These are phyloP conservation scores for Tetheella fluctuosa DNA, from an alignment of 2,888 invertebrate species.

Conservation along the genomic window DNA sequence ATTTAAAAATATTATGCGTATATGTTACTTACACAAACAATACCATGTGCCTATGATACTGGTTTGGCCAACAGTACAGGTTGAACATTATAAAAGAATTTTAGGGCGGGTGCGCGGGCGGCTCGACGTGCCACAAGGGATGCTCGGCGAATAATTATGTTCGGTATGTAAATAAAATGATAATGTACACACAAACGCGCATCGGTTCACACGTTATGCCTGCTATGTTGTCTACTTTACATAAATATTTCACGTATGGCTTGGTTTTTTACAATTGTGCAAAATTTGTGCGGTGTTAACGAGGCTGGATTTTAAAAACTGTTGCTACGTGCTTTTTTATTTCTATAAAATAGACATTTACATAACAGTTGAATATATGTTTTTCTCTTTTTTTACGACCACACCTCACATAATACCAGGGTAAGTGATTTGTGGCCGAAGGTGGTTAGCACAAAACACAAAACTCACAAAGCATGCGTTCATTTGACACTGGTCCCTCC, in stretches of 20 bases:
- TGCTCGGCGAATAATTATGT: slow-evolving; percentile 15
- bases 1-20: too few species aligned
- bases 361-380: too few species aligned
- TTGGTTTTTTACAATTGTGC: not conserved
- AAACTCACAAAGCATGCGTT: slow-evolving; percentile 68
- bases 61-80: not conserved
- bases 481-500: slow-evolving; percentile 51
- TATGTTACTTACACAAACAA: not conserved
- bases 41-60: not conserved
- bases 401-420: too few species aligned
- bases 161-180: slow-evolving; percentile 18
- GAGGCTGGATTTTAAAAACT: not conserved
- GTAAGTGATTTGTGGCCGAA: too few species aligned
- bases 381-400: too few species aligned
- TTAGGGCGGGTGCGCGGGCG: slow-evolving; percentile 10
- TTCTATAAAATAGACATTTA: not conserved
- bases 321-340: not conserved
- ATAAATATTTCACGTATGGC: slow-evolving; percentile 14
- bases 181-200: slow-evolving; percentile 16
- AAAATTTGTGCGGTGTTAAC: not conserved
- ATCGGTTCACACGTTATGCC: slow-evolving; percentile 5
- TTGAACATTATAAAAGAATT: not conserved
- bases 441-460: too few species aligned
- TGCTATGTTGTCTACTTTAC: slow-evolving; percentile 21
- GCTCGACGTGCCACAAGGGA: slow-evolving; percentile 13